Evolutionary conservation across 2,888 invertebrate genomes (phyloP), one percentile per base, ranked within the genome.

Genomic region (Empis livida): DNA sequence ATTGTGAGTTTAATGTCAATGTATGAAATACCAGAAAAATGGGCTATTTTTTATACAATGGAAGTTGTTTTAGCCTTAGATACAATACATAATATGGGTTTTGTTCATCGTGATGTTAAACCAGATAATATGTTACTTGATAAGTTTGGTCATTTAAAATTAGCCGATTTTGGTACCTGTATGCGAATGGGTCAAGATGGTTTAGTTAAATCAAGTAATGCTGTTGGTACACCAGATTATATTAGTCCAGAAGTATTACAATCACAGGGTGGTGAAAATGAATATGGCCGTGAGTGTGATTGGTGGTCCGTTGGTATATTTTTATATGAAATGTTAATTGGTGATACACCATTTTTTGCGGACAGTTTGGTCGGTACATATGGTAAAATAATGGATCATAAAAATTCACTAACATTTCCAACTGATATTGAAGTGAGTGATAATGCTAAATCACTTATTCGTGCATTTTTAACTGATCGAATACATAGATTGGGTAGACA

Each of bases 221-320:
- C 99, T 9, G 97, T 99, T 10, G 99, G 99, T 32, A 99, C 99
- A 8, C 99, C 99, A 10, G 99, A 99, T 71, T 99, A 99, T 67
- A 99, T 99, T 59, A 94, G 94, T 46, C 97, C 99, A 0, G 99
- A 99, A 73, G 97, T 99, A 46, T 74, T 99, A 55, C 91, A 93
- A 66, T 95, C 95, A 35, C 96, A 96, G 71, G 94, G 94, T 54
- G 88, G 89, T 37, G 90, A 92, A 64, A 93, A 93, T 49, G 88
- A 91, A 50, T 99, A 99, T 68, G 97, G 97, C 0, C 77, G 93
- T 40, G 97, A 99, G 71, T 96, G 95, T 72, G 96, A 97, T 72
- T 96, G 94, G 93, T 97, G 96, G 96, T 95, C 96, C 16, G 96
- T 97, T 23, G 99, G 99, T 47, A 95, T 99, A 59, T 94, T 99